Evolutionary conservation across 2,797 vertebrate genomes (phyloP).

Genomic region (Decapterus maruadsi): DNA sequence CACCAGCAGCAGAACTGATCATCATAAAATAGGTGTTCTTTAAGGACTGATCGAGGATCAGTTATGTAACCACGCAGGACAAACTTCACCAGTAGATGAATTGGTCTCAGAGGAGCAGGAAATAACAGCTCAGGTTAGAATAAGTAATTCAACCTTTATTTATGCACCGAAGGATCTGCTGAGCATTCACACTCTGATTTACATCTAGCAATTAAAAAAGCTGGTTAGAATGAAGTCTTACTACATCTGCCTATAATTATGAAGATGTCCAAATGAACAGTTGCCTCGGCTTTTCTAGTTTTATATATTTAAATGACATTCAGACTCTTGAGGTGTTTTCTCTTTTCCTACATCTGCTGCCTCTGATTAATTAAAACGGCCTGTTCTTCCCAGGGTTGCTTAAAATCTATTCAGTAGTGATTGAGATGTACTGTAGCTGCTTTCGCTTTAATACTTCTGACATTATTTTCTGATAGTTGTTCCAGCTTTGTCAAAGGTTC

Average conservation of each 20-base stretch:
- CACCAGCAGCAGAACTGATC: constrained; percentile 15
- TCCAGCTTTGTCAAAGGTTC: not conserved
- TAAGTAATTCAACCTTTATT: constrained; percentile 71
- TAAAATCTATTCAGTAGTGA: not conserved
- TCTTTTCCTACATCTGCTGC: not conserved
- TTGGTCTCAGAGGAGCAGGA: constrained; percentile 56
- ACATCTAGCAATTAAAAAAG: constrained; percentile 4
- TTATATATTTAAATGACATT: not conserved
- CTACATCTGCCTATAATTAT: not conserved
- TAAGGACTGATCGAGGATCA: constrained; percentile 40
- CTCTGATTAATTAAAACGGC: not conserved
- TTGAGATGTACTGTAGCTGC: not conserved
- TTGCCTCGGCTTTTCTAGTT: not conserved
- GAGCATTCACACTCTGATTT: constrained; percentile 47
- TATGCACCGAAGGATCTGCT: constrained; percentile 44
- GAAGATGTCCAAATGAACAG: too few species aligned
- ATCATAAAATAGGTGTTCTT: constrained; percentile 24
- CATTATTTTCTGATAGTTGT: not conserved
- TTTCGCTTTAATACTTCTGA: not conserved
- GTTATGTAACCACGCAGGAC: constrained; percentile 44
- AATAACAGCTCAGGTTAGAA: constrained; percentile 70
- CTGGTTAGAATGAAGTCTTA: not conserved
- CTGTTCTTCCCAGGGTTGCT: not conserved
- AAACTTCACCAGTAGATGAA: constrained; percentile 55
- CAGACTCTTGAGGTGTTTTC: not conserved